Evolutionary conservation across 2,113 vertebrate genomes (phyloP), one percentile per base, ranked within the genome.

Genomic region (Urocolius indicus): DNA sequence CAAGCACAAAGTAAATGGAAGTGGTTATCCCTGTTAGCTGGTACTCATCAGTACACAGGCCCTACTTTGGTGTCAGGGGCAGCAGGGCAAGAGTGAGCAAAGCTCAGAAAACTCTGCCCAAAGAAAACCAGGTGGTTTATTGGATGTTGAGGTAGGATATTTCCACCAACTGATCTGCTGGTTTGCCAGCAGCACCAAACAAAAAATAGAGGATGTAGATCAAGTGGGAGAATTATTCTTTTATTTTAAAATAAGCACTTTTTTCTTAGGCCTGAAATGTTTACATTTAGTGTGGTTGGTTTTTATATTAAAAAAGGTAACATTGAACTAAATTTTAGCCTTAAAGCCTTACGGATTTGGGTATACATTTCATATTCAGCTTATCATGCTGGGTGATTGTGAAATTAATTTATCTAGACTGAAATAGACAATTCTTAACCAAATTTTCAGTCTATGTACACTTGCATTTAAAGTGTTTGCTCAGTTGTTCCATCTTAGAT

Each of bases 391-490:
- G 68, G 92, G 58, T 66, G 2, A 62, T 69, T 27, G 27, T 54
- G 26, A 92, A 52, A 51, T 57, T 66, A 78, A n/a, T 71, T 48
- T 4, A 2, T 84, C 27, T 54, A 34, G 55, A 19, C 14, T 77
- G 63, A 74, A 89, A 84, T 45, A 78, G 65, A 43, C 30, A 63
- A 52, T 68, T 75, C 55, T 68, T 63, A 80, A 76, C 76, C 26
- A 95, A 76, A 66, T 66, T 57, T 94, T 51, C 30, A 58, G 54
- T 73, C 7, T 4, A 4, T 74, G 41, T 48, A 89, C 84, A 85
- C 57, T n/a, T 83, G 43, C 55, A 77, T 73, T 87, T 90, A 66
- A 90, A 82, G 63, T 73, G 11, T 26, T 91, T 86, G 30, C 51
- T 84, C 20, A 55, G 2, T 91, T 61, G 74, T 67, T 87, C 26